Percentiles rank a stretch among this genome's conserved stretches.
Conservation (phyloP, 2,113 vertebrate genomes). For the Campylorhamphus procurvoides region DNA sequence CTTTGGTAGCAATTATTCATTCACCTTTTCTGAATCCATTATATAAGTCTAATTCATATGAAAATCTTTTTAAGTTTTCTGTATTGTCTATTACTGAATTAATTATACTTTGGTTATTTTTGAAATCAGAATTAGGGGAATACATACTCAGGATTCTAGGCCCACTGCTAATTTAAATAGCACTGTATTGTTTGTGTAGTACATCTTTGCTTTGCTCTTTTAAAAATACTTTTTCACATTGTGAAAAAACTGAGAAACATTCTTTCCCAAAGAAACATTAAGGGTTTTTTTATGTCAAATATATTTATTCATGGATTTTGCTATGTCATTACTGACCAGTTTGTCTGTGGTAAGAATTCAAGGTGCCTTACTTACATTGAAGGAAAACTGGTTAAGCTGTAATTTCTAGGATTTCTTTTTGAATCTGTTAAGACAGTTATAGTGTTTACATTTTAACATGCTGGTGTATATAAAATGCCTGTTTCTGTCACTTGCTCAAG, state of each 20-base stretch:
- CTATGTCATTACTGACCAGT: background rate
- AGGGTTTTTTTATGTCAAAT: background rate
- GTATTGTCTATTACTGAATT: background rate
- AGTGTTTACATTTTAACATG: background rate
- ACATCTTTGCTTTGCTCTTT: background rate
- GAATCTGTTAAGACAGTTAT: background rate
- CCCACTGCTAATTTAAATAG: background rate
- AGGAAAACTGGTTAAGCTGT: background rate
- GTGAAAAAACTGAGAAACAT: background rate
- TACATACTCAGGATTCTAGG: background rate
- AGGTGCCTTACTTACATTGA: background rate
- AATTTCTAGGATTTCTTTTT: background rate
- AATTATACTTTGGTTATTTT: background rate
- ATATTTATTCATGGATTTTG: background rate
- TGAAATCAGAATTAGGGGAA: background rate
- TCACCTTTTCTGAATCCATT: background rate
- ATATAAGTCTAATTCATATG: background rate
- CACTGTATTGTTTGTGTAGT: rapidly evolving
- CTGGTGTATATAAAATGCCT: background rate
- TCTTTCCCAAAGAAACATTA: background rate
- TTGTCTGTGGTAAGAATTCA: background rate
- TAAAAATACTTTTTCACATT: background rate
- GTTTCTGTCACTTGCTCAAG: background rate
- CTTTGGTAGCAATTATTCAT: background rate
- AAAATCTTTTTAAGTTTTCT: background rate